phyloP scores from a whole-genome alignment of 2,113 vertebrate genomes.

The Lates calcarifer region DNA sequence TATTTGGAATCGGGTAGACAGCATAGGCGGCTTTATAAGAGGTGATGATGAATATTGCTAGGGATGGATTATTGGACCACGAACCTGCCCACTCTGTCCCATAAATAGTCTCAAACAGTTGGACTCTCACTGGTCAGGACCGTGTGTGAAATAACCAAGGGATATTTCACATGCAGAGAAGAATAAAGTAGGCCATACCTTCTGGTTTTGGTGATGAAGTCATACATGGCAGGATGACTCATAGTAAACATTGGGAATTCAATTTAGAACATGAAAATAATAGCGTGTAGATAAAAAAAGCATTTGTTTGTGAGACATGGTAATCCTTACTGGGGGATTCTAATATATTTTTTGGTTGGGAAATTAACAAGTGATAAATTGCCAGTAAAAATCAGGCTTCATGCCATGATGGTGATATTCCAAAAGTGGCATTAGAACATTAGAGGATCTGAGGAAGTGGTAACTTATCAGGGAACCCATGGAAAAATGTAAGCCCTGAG shows the following conservation, averaged over 20 bases:
- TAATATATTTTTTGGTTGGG: constrained; percentile 32
- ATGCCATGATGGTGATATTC: constrained; percentile 36
- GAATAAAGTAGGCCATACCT: constrained; percentile 58
- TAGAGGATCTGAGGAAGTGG: constrained; percentile 29
- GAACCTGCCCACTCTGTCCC: constrained; percentile 52
- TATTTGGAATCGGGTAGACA: constrained; percentile 48
- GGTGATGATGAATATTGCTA: constrained; percentile 54
- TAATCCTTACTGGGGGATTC: constrained; percentile 18
- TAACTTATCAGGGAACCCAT: constrained; percentile 30
- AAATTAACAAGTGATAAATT: constrained; percentile 43
- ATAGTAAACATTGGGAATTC: constrained; percentile 38
- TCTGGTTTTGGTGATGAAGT: constrained; percentile 54
- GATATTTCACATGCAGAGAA: constrained; percentile 54
- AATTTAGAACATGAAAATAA: constrained; percentile 54
- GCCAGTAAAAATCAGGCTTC: constrained; percentile 19
- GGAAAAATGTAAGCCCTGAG: constrained; percentile 24
- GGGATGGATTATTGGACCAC: constrained; percentile 58
- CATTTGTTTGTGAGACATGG: constrained; percentile 37
- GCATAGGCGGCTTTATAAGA: constrained; percentile 43
- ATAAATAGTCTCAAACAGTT: constrained; percentile 60
- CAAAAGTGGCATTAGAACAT: constrained; percentile 31
- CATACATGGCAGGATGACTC: constrained; percentile 49
- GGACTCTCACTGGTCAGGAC: constrained; percentile 50
- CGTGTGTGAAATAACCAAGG: constrained; percentile 52
- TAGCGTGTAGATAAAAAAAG: constrained; percentile 13